Evolutionary conservation across 1,140 invertebrate species (phyloP), one percentile per base, ranked within the genome.

Genomic region (Grapholita molesta): DNA sequence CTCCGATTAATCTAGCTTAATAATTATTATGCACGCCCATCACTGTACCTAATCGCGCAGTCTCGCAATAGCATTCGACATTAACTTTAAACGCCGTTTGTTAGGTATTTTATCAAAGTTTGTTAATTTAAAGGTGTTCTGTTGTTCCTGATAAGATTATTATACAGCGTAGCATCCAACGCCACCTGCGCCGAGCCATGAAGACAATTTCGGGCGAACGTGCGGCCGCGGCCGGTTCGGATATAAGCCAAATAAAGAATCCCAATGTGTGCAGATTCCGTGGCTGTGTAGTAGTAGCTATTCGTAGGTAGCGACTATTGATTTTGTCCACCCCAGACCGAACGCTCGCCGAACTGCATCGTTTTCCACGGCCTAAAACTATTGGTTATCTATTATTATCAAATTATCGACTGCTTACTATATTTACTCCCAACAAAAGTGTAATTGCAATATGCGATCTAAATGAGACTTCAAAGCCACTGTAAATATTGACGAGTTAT

Each of bases 241-340:
- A 85, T 82, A 78, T 85, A 77, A 79, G 76, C 71, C 76, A 80
- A 85, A 89, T 85, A 88, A 88, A 83, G 78, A 85, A 82, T 83
- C 74, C 79, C 83, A 77, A 84, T 84, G 84, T 86, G 86, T 89
- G 86, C 84, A 83, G 70, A 87, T 83, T 78, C 74, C 77, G 76
- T 77, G 78, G 68, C 55, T 61, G 78, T 80, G 82, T 83, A 81
- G 83, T 86, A 70, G 83, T 83, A 82, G 80, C 80, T 85, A 85
- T 83, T 86, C 79, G 80, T 80, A 84, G 84, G 77, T 80, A 81
- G 74, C 78, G 82, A 88, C 83, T 90, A 91, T 89, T 89, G 87
- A 91, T 91, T 89, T 89, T 89, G 85, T 88, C 84, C 86, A 89
- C 87, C 87, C 86, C 86, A 84, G 77, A 81, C 82, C 80, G 78